phyloP scores from a whole-genome alignment of 1,140 invertebrate genomes.

The Listronotus bonariensis region DNA sequence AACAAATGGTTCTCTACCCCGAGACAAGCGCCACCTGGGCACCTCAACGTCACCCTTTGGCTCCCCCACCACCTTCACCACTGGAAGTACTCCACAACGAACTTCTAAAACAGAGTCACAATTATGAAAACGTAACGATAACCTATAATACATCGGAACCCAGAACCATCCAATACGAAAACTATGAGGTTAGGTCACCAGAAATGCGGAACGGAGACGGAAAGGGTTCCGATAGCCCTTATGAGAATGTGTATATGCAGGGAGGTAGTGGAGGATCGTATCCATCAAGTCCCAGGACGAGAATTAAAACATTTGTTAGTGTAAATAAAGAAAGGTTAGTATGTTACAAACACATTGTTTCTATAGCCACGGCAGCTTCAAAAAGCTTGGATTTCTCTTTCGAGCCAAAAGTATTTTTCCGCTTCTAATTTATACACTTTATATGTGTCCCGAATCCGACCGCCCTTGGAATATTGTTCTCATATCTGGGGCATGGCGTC shows the following conservation, averaged over 20 bases:
- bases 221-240: slow-evolving; percentile 56
- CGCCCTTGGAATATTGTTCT: too few relatives aligned
- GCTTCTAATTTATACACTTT: too few relatives aligned
- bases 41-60: slow-evolving; percentile 44
- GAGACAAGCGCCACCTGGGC: slow-evolving; percentile 67
- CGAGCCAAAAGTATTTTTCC: too few relatives aligned
- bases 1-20: slow-evolving; percentile 84
- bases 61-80: slow-evolving; percentile 44
- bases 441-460: too few relatives aligned
- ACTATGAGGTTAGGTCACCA: slow-evolving; percentile 50
- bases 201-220: slow-evolving; percentile 47
- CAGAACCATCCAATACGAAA: slow-evolving; percentile 49
- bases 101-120: slow-evolving; percentile 39
- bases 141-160: slow-evolving; percentile 15
- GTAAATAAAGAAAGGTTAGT: slow-evolving; percentile 49
- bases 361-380: too few relatives aligned
- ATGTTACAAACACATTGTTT: too few relatives aligned
- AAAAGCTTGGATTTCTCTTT: too few relatives aligned
- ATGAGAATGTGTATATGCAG: slow-evolving; percentile 59
- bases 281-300: slow-evolving; percentile 64
- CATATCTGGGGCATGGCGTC: too few relatives aligned
- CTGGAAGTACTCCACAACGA: slow-evolving; percentile 42
- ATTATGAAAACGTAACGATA: slow-evolving; percentile 55
- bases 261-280: slow-evolving; percentile 55
- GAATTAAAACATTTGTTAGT: slow-evolving; percentile 64